Percentiles rank a stretch among this genome's conserved stretches.
These are phyloP conservation scores for Ostrea edulis DNA, from an alignment of 1,140 invertebrate genomes.

Conservation along the genomic window DNA sequence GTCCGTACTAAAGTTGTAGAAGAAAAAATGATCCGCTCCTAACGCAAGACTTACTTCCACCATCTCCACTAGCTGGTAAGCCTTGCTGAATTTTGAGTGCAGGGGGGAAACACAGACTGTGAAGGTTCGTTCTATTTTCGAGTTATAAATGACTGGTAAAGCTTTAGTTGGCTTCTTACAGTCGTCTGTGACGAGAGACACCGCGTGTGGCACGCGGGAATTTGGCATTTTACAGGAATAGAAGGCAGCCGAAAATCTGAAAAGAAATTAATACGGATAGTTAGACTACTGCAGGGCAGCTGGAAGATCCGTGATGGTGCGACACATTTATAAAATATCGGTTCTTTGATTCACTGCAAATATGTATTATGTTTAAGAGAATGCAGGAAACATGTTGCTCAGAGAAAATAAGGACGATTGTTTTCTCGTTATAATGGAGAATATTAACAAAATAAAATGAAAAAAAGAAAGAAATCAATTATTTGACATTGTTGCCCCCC, in stretches of 20 bases:
- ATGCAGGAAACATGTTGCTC: too few species aligned
- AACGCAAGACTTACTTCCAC: slow-evolving; percentile 92
- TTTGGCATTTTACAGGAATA: slow-evolving; percentile 43
- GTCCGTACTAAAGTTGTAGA: slow-evolving; percentile 94
- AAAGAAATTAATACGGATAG: neutral
- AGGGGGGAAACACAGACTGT: slow-evolving; percentile 94
- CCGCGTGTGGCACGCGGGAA: slow-evolving; percentile 3
- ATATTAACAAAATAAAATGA: too few species aligned
- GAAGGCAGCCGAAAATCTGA: slow-evolving; percentile 55
- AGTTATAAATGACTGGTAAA: slow-evolving; percentile 41
- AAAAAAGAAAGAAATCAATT: too few species aligned
- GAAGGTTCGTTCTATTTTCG: slow-evolving; percentile 34
- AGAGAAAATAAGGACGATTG: too few species aligned
- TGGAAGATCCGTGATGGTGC: too few species aligned
- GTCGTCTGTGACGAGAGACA: slow-evolving; percentile 40
- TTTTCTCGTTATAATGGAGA: too few species aligned
- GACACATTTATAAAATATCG: too few species aligned
- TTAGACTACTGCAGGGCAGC: too few species aligned
- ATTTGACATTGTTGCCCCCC: too few species aligned
- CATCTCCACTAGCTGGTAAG: slow-evolving; percentile 90
- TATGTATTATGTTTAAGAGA: too few species aligned
- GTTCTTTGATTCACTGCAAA: too few species aligned
- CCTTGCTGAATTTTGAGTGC: slow-evolving; percentile 91
- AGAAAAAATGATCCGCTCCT: slow-evolving; percentile 92
- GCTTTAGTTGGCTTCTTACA: slow-evolving; percentile 42